Evolutionary conservation across 2,888 invertebrate species (phyloP), one percentile per base, ranked within the genome.

Genomic region (Dugesia japonica): DNA sequence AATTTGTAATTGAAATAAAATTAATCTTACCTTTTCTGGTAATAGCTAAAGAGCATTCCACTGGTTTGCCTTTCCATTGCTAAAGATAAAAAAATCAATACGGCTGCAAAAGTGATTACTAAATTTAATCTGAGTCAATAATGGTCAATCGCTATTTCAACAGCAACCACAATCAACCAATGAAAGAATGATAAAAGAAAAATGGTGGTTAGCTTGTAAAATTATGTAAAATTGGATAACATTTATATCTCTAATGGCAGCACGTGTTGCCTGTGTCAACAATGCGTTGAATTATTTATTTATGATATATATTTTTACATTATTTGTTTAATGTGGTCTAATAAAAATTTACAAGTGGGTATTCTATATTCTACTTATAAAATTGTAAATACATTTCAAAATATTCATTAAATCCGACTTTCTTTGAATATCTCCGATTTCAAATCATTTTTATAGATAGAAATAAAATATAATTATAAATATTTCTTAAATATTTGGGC

Each of bases 11-110:
- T 13, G 1, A n/a, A 56, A 4, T 9, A 20, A 20, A 4, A 4
- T 56, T 13, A 9, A 38, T 9, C n/a, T 23, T 56, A 56, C 56
- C 56, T 56, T 56, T 56, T 56, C 17, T n/a, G 9, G 17, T 56
- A 56, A 56, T 20, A 56, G 17, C 56, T 56, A n/a, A 56, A 56
- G n/a, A 56, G 23, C 56, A 56, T 56, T 56, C 56, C 56, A 56
- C 56, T 56, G 7, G 23, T 56, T 56, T 56, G 20, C 17, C 56
- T 56, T n/a, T 56, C 56, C 56, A 56, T 56, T 23, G 7, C 56
- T 13, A 7, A n/a, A 38, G 17, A 56, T 56, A 56, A 9, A 56
- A 4, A 4, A 56, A 56, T 56, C 56, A 56, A 56, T 56, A 56
- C 1, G 7, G 4, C 17, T n/a, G 9, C 7, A n/a, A 56, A 56